phyloP scores from a whole-genome alignment of 2,888 invertebrate species.

The Nomada ferruginata region DNA sequence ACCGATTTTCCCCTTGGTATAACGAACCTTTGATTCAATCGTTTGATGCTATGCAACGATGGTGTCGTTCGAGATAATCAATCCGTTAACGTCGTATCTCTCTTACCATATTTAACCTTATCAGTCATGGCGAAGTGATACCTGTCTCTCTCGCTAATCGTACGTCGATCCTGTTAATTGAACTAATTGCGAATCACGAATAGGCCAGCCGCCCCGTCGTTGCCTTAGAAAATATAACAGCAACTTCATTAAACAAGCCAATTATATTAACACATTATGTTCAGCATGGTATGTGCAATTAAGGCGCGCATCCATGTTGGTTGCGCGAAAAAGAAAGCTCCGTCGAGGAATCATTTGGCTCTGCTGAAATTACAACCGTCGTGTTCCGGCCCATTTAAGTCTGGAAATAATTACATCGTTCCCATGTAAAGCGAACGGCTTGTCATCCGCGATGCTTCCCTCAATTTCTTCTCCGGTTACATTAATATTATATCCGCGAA shows the following conservation, averaged over 20 bases:
- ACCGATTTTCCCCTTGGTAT: slow-evolving; percentile 22
- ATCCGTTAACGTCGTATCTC: slow-evolving; percentile 42
- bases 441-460: slow-evolving; percentile 33
- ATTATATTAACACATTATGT: slow-evolving; percentile 57
- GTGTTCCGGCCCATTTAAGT: slow-evolving; percentile 31
- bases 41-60: slow-evolving; percentile 42
- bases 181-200: slow-evolving; percentile 58
- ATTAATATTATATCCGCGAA: slow-evolving; percentile 28
- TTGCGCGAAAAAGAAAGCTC: slow-evolving; percentile 33
- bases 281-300: slow-evolving; percentile 45
- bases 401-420: slow-evolving; percentile 40
- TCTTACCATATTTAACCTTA: slow-evolving; percentile 49
- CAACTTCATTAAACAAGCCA: slow-evolving; percentile 51
- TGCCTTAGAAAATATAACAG: slow-evolving; percentile 49
- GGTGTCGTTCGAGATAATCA: slow-evolving; percentile 45
- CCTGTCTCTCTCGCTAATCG: slow-evolving; percentile 45
- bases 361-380: slow-evolving; percentile 30
- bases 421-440: slow-evolving; percentile 30
- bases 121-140: slow-evolving; percentile 37
- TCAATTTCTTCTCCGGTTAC: slow-evolving; percentile 37
- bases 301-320: slow-evolving; percentile 7
- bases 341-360: slow-evolving; percentile 21
- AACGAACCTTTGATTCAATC: slow-evolving; percentile 48
- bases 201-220: slow-evolving; percentile 44
- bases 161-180: slow-evolving; percentile 56